Evolutionary conservation across 2,797 vertebrate species (phyloP).

Genomic region (Zalophus californianus): DNA sequence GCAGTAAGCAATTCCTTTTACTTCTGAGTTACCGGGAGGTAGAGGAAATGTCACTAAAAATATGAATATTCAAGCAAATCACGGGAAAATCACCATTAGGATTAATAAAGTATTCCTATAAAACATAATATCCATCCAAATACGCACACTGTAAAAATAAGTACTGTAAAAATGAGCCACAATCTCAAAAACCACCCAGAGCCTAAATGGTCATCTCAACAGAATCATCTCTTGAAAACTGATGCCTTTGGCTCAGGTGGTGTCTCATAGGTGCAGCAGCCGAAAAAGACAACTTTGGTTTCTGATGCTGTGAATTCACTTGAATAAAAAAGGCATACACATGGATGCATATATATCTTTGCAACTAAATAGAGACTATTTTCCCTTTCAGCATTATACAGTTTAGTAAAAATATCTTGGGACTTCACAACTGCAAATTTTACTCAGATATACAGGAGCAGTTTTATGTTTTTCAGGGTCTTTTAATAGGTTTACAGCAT

Average conservation of each 20-base stretch:
- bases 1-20: not conserved
- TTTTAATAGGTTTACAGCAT: slow-evolving; percentile 46
- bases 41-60: not conserved
- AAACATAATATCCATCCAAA: not conserved
- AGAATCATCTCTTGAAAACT: not conserved
- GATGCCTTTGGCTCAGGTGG: not conserved
- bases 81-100: not conserved
- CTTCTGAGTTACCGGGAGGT: not conserved
- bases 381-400: not conserved
- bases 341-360: not conserved
- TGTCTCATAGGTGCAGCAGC: not conserved
- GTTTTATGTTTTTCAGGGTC: slow-evolving; percentile 25
- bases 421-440: slow-evolving; percentile 32
- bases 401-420: slow-evolving; percentile 42
- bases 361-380: not conserved
- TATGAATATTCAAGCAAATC: not conserved
- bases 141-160: not conserved
- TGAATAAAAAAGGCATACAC: not conserved
- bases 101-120: not conserved
- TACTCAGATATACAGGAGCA: not conserved
- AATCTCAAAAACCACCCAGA: not conserved
- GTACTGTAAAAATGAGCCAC: not conserved
- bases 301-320: not conserved
- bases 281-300: not conserved
- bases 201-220: not conserved